Conservation (phyloP, 1,140 invertebrate species). For the Hermetia illucens region DNA sequence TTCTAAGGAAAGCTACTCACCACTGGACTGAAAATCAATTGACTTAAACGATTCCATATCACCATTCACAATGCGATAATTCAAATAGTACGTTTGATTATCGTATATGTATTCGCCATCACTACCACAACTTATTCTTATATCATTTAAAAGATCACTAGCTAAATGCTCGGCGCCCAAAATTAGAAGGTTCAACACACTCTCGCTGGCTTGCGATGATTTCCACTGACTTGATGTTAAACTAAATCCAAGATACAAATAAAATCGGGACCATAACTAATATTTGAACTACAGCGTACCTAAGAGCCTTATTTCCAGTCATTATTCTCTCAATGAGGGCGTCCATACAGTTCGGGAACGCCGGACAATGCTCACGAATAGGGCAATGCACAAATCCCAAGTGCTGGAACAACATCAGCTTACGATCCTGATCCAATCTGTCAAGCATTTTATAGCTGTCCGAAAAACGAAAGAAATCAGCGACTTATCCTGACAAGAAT, state of each 20-base stretch:
- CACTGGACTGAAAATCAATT: constrained; percentile 29
- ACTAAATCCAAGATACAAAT: constrained; percentile 4
- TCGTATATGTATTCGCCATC: constrained; percentile 78
- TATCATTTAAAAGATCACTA: constrained; percentile 62
- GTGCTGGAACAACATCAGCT: constrained; percentile 88
- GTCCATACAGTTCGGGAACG: constrained; percentile 82
- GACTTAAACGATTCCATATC: constrained; percentile 39
- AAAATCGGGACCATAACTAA: constrained; percentile 9
- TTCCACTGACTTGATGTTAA: constrained; percentile 40
- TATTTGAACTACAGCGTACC: constrained; percentile 27
- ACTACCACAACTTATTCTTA: constrained; percentile 41
- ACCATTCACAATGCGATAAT: constrained; percentile 73
- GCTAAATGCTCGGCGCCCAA: constrained; percentile 63
- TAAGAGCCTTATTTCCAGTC: constrained; percentile 41
- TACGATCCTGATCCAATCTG: constrained; percentile 83
- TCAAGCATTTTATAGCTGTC: constrained; percentile 84
- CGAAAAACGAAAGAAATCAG: constrained; percentile 5
- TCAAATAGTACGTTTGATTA: constrained; percentile 66
- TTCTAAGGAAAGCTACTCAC: constrained; percentile 35
- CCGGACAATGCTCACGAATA: constrained; percentile 84
- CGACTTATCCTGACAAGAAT: not conserved
- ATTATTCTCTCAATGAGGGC: constrained; percentile 63
- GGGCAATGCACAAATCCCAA: constrained; percentile 93
- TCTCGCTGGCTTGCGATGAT: constrained; percentile 44
- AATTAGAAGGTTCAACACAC: constrained; percentile 58